Percentiles rank a stretch among this genome's conserved stretches.
Evolutionary conservation across 2,797 vertebrate species (phyloP).

Genomic region (Buphagus erythrorhynchus): DNA sequence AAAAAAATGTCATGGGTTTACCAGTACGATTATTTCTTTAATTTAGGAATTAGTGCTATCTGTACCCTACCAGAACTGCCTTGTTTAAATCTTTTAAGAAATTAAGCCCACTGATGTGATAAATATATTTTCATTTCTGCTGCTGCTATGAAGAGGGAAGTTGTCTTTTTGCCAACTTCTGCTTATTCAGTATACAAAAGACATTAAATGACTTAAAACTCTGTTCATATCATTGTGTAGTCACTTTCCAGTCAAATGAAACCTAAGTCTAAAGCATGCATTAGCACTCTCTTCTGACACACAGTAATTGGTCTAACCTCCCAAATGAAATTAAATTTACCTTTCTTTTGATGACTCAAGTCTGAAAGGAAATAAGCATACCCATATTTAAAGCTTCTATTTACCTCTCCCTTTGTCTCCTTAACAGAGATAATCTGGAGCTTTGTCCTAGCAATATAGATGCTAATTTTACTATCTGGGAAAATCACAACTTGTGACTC

Average conservation of each 20-base stretch:
- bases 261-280: neutral
- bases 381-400: neutral
- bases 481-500: slow-evolving; percentile 6
- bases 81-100: neutral
- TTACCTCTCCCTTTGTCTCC: slow-evolving; percentile 24
- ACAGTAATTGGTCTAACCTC: slow-evolving; percentile 2
- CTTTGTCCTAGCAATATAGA: slow-evolving; percentile 20
- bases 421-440: slow-evolving; percentile 1
- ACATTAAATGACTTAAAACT: neutral
- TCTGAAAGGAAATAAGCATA: slow-evolving; percentile 16
- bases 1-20: neutral
- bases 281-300: neutral
- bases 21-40: neutral
- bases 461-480: slow-evolving; percentile 20
- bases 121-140: slow-evolving; percentile 8
- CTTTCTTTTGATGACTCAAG: slow-evolving; percentile 29
- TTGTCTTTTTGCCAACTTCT: neutral
- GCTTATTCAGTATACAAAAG: neutral
- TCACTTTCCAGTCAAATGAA: neutral
- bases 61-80: neutral
- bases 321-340: slow-evolving; percentile 34
- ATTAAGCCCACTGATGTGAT: neutral
- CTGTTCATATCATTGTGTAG: neutral
- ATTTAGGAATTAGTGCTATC: neutral
- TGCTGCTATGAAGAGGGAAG: neutral